Percentiles rank a stretch among this genome's conserved stretches.
These are phyloP conservation scores for Coregonus clupeaformis DNA, from an alignment of 2,113 vertebrate genomes.

Conservation along the genomic window DNA sequence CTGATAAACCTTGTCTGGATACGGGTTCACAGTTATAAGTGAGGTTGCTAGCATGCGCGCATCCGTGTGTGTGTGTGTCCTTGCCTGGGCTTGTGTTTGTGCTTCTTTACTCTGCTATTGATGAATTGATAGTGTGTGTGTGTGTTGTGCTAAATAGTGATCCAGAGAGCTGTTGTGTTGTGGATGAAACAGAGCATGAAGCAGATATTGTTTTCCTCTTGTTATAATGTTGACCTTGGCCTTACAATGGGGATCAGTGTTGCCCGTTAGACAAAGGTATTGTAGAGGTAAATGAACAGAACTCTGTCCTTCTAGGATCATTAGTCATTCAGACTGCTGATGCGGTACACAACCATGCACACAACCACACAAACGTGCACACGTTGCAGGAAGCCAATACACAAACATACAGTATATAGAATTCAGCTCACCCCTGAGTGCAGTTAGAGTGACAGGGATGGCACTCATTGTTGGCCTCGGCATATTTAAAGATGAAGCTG, in stretches of 20 bases:
- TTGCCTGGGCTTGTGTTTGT: too few relatives aligned
- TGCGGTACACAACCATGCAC: neutral
- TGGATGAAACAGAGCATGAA: neutral
- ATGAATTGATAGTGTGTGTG: too few relatives aligned
- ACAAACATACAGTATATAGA: neutral
- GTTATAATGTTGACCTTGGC: neutral
- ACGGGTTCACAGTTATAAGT: neutral
- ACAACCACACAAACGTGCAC: neutral
- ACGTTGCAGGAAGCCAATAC: neutral
- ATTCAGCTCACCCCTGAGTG: constrained; percentile 83
- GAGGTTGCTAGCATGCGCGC: neutral
- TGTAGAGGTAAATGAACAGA: neutral
- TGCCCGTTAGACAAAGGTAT: neutral
- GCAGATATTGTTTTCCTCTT: neutral
- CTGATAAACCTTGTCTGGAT: neutral
- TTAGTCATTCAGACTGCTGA: constrained; percentile 11
- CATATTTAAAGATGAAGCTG: constrained; percentile 98
- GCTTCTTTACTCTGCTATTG: too few relatives aligned
- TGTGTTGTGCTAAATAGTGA: too few relatives aligned
- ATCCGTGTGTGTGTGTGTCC: too few relatives aligned
- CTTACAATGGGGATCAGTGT: neutral
- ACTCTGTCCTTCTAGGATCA: neutral
- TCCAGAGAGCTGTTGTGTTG: too few relatives aligned
- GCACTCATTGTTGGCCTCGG: constrained; percentile 90
- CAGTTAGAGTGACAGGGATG: constrained; percentile 96